phyloP scores from a whole-genome alignment of 2,888 invertebrate species.

The Parochlus steinenii region DNA sequence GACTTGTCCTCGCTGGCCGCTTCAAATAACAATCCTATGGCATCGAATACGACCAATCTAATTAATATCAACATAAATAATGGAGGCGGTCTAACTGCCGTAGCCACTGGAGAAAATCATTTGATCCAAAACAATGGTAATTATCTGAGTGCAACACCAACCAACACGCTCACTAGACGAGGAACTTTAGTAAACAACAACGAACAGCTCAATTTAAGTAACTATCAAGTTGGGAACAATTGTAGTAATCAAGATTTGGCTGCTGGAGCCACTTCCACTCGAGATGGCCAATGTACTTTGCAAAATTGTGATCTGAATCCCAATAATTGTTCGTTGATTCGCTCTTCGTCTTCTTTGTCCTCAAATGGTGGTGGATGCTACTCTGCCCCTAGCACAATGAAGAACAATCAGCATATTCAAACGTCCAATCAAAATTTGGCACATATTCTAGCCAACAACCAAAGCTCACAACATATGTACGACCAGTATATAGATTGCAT shows the following conservation, averaged over 20 bases:
- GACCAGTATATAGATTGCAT: conserved; percentile 10
- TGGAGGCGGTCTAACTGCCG: conserved; percentile 28
- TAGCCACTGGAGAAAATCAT: conserved; percentile 30
- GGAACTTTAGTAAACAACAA: background rate
- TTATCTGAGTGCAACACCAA: conserved; percentile 13
- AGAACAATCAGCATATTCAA: conserved; percentile 11
- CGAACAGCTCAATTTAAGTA: conserved; percentile 6
- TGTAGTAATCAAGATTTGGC: conserved; percentile 9
- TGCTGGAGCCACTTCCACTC: conserved; percentile 1
- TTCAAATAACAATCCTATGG: conserved; percentile 21
- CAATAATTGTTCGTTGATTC: conserved; percentile 8
- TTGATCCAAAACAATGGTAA: conserved; percentile 8
- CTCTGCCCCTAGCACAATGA: conserved; percentile 11
- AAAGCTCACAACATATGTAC: conserved; percentile 9
- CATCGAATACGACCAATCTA: conserved; percentile 30
- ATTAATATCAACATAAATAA: conserved; percentile 32
- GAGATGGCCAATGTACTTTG: conserved; percentile 9
- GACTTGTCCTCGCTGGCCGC: conserved; percentile 16
- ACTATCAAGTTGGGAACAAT: conserved; percentile 5
- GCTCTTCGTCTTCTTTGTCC: conserved; percentile 7
- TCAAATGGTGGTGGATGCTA: conserved; percentile 6
- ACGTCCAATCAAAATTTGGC: conserved; percentile 10
- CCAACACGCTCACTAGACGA: conserved; percentile 6
- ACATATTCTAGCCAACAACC: conserved; percentile 9
- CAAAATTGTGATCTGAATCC: conserved; percentile 11